These are phyloP conservation scores for Imbricaverruca yamaguchii DNA, from an alignment of 2,888 invertebrate genomes.

Conservation along the genomic window DNA sequence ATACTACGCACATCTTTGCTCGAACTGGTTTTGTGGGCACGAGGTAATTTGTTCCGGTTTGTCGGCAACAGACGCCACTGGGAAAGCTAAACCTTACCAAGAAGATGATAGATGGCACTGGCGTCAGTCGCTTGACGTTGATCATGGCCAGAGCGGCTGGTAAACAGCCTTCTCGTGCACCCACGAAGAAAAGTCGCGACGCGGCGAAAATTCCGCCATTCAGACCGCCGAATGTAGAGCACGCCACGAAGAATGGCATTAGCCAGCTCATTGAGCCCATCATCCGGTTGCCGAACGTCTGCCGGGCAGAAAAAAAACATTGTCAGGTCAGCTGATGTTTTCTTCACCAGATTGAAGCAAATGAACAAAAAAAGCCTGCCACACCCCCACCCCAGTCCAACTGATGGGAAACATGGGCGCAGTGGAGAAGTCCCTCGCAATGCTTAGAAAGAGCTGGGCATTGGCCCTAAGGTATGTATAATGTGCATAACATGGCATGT, in stretches of 20 bases:
- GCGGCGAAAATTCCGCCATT: conserved; percentile 95
- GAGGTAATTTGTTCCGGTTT: not conserved
- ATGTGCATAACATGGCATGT: too few species aligned
- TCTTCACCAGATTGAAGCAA: too few species aligned
- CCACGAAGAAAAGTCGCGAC: conserved; percentile 80
- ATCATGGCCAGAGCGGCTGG: conserved; percentile 79
- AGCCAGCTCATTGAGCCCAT: conserved; percentile 79
- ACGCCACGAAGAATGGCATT: conserved; percentile 93
- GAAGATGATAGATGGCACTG: conserved; percentile 77
- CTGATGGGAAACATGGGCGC: too few species aligned
- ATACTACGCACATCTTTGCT: too few species aligned
- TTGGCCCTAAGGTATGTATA: too few species aligned
- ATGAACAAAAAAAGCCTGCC: too few species aligned
- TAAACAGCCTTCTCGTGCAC: conserved; percentile 78
- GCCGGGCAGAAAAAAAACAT: conserved; percentile 34
- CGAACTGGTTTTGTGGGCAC: too few species aligned
- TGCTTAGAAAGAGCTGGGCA: too few species aligned
- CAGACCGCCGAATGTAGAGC: conserved; percentile 76
- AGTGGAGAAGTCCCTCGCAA: too few species aligned
- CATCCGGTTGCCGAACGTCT: conserved; percentile 80
- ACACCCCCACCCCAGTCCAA: too few species aligned
- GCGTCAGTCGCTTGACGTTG: conserved; percentile 69
- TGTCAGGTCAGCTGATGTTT: not conserved
- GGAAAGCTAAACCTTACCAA: conserved; percentile 54
- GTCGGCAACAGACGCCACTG: too few species aligned